Evolutionary conservation across 1,140 invertebrate genomes (phyloP), one percentile per base, ranked within the genome.

Genomic region (Agraylea sexmaculata): DNA sequence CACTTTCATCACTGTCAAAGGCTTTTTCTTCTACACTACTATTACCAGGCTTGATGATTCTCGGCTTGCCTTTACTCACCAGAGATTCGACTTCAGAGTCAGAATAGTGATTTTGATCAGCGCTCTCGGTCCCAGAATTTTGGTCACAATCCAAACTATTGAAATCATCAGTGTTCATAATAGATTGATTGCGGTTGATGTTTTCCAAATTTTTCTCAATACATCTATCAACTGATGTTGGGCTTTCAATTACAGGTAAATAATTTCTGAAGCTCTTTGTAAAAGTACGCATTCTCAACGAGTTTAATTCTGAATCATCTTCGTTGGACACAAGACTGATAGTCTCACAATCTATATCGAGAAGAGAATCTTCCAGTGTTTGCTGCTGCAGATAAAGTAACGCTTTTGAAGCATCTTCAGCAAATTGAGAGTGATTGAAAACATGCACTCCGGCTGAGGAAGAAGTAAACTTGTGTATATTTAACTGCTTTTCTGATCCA

Each of bases 311-410:
- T 33, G 62, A 67, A 45, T 68, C 59, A 43, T 68, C 68, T 34
- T 71, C 69, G 37, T 81, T 79, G 8, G 80, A 78, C 1, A 80
- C 77, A 18, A 80, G 54, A 47, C 73, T 80, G 11, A 80, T 51
- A 0, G 76, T 80, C 56, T 80, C 76, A 51, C 72, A 72, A 45
- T 78, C 77, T 28, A 49, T 15, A 43, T 49, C 47, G 2, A 40
- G n/a, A 8, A 35, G 19, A 5, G 45, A 43, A 30, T 49, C 47
- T 17, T 49, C 43, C 1, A 23, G n/a, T 8, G 40, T n/a, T 19
- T 40, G 41, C 11, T 36, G 38, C 27, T 39, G 46, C 21, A 42
- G 38, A 30, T 22, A 42, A 3, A 37, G 22, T 16, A 45, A 36
- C 4, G 40, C 39, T 28, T 34, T 18, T n/a, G 22, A n/a, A 3